These are phyloP conservation scores for Calameuta idolon DNA, from an alignment of 2,888 invertebrate genomes.

Conservation along the genomic window DNA sequence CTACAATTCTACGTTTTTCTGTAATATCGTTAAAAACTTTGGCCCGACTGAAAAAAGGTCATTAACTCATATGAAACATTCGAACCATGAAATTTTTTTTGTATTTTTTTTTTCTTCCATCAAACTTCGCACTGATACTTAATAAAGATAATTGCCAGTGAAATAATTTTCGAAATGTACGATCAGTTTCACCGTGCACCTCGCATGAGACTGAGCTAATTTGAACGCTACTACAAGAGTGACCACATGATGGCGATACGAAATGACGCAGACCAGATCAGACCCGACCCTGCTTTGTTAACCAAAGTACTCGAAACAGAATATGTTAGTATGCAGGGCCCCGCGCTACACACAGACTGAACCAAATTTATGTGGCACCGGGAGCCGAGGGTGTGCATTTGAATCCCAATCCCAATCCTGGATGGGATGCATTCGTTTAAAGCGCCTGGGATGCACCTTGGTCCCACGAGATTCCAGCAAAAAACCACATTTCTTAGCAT, in stretches of 20 bases:
- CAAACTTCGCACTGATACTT: background rate
- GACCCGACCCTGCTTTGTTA: conserved; percentile 53
- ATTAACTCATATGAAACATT: background rate
- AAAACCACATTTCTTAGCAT: background rate
- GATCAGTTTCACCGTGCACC: background rate
- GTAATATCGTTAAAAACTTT: background rate
- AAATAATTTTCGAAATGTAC: background rate
- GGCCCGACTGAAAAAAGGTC: background rate
- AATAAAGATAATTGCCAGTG: background rate
- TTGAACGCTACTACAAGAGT: conserved; percentile 16
- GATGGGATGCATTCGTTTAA: conserved; percentile 28
- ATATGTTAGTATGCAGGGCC: conserved; percentile 50
- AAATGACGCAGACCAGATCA: conserved; percentile 16
- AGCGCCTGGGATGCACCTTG: background rate
- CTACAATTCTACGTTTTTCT: background rate
- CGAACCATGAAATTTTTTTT: background rate
- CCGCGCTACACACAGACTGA: conserved; percentile 51
- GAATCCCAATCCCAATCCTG: conserved; percentile 49
- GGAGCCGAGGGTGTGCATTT: conserved; percentile 58
- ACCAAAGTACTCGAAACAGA: conserved; percentile 52
- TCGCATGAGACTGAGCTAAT: conserved; percentile 2
- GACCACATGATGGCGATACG: conserved; percentile 10
- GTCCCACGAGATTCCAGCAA: background rate
- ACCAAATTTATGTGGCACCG: conserved; percentile 61
- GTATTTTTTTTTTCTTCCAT: background rate